Conservation (phyloP, 2,113 vertebrate genomes). For the Neoarius graeffei region DNA sequence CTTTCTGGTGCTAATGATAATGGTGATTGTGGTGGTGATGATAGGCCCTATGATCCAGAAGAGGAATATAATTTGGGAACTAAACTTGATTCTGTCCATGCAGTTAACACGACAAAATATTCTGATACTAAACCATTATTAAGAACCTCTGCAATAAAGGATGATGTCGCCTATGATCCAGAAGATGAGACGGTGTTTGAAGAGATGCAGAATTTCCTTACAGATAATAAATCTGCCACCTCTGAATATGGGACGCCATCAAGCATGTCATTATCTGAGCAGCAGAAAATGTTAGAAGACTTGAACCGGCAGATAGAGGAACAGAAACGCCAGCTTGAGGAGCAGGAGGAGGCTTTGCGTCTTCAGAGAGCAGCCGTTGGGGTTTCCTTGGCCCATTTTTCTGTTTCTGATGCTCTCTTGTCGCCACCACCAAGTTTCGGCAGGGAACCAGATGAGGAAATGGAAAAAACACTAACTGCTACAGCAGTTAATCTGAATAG, state of each 20-base stretch:
- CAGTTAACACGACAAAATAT: slow-evolving; percentile 56
- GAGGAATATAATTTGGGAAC: slow-evolving; percentile 87
- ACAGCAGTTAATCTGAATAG: slow-evolving; percentile 57
- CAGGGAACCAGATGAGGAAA: slow-evolving; percentile 58
- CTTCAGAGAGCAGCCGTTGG: slow-evolving; percentile 92
- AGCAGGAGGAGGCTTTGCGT: slow-evolving; percentile 90
- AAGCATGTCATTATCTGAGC: slow-evolving; percentile 82
- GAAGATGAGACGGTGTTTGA: slow-evolving; percentile 93
- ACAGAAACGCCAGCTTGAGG: slow-evolving; percentile 89
- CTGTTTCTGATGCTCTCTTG: slow-evolving; percentile 89
- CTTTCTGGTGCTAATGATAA: slow-evolving; percentile 58
- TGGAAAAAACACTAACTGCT: slow-evolving; percentile 39
- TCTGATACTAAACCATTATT: slow-evolving; percentile 55
- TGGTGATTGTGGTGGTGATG: slow-evolving; percentile 79
- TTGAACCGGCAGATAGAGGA: slow-evolving; percentile 96
- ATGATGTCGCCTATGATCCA: slow-evolving; percentile 92
- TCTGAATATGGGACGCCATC: slow-evolving; percentile 40
- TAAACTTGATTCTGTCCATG: slow-evolving; percentile 61
- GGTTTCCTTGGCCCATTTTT: slow-evolving; percentile 95
- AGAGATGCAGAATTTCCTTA: slow-evolving; percentile 81
- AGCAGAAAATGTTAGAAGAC: slow-evolving; percentile 93
- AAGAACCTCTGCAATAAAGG: slow-evolving; percentile 68
- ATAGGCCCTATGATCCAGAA: slow-evolving; percentile 93
- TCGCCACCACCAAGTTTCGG: slow-evolving; percentile 80
- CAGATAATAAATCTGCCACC: slow-evolving; percentile 64